phyloP scores from a whole-genome alignment of 2,113 vertebrate species.

The Podarcis muralis region DNA sequence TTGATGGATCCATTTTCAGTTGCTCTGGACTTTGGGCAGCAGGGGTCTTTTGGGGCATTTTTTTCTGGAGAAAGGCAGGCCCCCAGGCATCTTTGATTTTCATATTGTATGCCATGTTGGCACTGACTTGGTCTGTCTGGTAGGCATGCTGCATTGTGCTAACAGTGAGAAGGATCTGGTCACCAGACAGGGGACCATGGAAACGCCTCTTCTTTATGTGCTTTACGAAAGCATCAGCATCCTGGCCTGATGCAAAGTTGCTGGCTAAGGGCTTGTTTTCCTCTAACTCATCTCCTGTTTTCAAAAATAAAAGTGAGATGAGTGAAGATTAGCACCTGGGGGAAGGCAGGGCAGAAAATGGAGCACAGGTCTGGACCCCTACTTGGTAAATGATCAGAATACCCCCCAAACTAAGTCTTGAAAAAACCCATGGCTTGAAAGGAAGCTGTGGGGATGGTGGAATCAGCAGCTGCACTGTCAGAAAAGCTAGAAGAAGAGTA shows the following conservation, averaged over 20 bases:
- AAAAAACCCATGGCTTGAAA: neutral
- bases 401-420: neutral
- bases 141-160: constrained; percentile 60
- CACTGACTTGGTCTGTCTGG: constrained; percentile 29
- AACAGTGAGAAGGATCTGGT: constrained; percentile 75
- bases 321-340: neutral
- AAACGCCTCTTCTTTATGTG: constrained; percentile 55
- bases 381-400: neutral
- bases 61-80: constrained; percentile 8
- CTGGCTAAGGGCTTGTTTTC: neutral
- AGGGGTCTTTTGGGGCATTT: neutral
- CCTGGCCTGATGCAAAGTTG: neutral
- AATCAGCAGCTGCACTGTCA: neutral
- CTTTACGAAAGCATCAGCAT: constrained; percentile 49
- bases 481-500: neutral
- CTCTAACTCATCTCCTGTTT: constrained; percentile 40
- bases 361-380: too few relatives aligned
- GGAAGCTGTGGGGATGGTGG: neutral
- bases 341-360: neutral
- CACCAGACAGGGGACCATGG: constrained; percentile 41
- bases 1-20: neutral
- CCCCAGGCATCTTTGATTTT: constrained; percentile 65
- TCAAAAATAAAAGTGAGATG: constrained; percentile 35
- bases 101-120: constrained; percentile 56
- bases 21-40: neutral